Base-by-base conservation (phyloP, 2,888 invertebrate species). In the Leptinotarsa tumamoca region DNA sequence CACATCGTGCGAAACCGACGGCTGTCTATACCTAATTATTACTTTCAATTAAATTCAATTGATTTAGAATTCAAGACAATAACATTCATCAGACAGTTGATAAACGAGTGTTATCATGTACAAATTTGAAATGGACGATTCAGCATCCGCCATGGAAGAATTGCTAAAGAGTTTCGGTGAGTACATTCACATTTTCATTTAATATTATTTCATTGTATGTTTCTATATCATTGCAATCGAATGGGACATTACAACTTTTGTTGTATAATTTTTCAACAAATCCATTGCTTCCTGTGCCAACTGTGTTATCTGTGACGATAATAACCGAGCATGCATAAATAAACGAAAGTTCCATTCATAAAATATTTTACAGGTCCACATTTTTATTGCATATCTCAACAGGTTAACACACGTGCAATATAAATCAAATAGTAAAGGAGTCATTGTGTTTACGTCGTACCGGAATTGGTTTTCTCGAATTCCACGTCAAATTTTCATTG, bases 31-130 rank as follows among this genome's bases (percentile, higher is more conserved):
- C 2, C 43, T 43, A 61, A 23, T 63, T n/a, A 63, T 33, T 18
- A 23, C 33, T 58, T 72, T 72, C 71, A 78, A 78, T 75, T 78
- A 68, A 71, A 66, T 18, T 67, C 75, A 78, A 78, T 78, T 78
- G 75, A 66, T 51, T 68, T n/a, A 54, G 49, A 75, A 63, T 71
- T 68, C 52, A 56, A 69, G 43, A 66, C 70, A 75, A 71, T 54
- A 23, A 21, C 23, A 58, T 13, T 15, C 14, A 58, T 23, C 23
- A 58, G 58, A 58, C 58, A 15, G 58, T 58, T 23, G 58, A 58
- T 23, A 27, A 58, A 23, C 58, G 2, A 23, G 14, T 58, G 23
- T 58, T 63, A 43, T 43, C 43, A n/a, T 63, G 63, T 58, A 21
- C 23, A 14, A 63, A 63, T 63, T n/a, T 43, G 27, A 63, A 27